Evolutionary conservation across 1,140 invertebrate species (phyloP).

Genomic region (Drosophila suzukii): DNA sequence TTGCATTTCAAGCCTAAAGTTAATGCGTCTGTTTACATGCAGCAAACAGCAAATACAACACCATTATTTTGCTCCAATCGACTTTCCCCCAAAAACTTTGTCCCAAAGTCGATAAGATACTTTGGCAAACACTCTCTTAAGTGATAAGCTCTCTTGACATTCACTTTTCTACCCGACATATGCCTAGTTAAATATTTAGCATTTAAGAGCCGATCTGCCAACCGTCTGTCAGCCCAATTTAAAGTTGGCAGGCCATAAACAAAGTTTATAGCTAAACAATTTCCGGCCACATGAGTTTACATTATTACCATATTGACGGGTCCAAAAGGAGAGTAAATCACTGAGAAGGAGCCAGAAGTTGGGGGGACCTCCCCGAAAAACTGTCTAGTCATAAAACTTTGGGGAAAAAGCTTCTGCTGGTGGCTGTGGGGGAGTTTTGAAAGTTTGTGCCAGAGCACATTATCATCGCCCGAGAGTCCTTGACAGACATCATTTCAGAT

Average conservation of each 20-base stretch:
- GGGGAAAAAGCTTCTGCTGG: constrained; percentile 35
- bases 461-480: constrained; percentile 60
- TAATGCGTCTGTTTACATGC: not conserved
- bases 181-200: constrained; percentile 53
- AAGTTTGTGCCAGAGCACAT: constrained; percentile 70
- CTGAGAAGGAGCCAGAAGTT: not conserved
- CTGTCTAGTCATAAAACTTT: constrained; percentile 79
- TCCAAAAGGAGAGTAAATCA: constrained; percentile 46
- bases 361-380: constrained; percentile 49
- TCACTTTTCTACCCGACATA: constrained; percentile 35
- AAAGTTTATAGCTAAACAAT: constrained; percentile 78
- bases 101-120: constrained; percentile 29
- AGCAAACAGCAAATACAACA: not conserved
- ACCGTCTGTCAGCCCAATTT: constrained; percentile 33
- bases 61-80: constrained; percentile 1
- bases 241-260: constrained; percentile 59
- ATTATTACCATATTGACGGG: constrained; percentile 78
- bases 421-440: constrained; percentile 30
- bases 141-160: constrained; percentile 38
- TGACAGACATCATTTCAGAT: constrained; percentile 56
- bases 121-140: constrained; percentile 33
- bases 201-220: constrained; percentile 32
- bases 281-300: constrained; percentile 69
- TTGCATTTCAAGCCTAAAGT: not conserved
- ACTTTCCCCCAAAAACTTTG: constrained; percentile 15